Evolutionary conservation across 1,140 invertebrate species (phyloP).

Genomic region (Halesus radiatus): DNA sequence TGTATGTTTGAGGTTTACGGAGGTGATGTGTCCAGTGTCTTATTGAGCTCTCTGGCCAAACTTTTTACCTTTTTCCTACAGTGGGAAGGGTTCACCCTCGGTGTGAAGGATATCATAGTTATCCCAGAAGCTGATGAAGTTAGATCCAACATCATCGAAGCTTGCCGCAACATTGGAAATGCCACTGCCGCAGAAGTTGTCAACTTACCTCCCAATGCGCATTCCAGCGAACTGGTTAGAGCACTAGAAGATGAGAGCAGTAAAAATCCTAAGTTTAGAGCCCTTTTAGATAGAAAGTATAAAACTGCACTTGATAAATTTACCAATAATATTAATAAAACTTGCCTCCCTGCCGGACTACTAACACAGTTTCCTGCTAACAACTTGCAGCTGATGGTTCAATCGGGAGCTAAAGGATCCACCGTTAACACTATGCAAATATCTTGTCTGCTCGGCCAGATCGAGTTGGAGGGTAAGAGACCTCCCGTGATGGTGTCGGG

Average conservation of each 20-base stretch:
- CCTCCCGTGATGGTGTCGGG: conserved; percentile 96
- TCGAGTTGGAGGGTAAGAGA: conserved; percentile 97
- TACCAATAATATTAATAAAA: conserved; percentile 92
- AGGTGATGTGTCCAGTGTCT: conserved; percentile 81
- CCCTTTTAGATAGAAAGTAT: conserved; percentile 86
- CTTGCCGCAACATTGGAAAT: conserved; percentile 76
- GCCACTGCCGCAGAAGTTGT: conserved; percentile 80
- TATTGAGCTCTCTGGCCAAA: conserved; percentile 92
- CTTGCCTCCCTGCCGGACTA: conserved; percentile 86
- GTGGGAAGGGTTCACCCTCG: conserved; percentile 93
- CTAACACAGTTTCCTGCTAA: conserved; percentile 92
- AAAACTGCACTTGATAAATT: conserved; percentile 85
- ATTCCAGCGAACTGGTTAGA: conserved; percentile 72
- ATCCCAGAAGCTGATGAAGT: conserved; percentile 78
- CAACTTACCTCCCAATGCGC: conserved; percentile 74
- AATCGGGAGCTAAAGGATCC: conserved; percentile 98
- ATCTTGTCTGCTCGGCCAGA: conserved; percentile 96
- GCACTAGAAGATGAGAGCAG: conserved; percentile 81
- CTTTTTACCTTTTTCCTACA: conserved; percentile 94
- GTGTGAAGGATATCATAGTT: conserved; percentile 95
- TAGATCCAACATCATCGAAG: conserved; percentile 79
- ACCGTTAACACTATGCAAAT: conserved; percentile 98
- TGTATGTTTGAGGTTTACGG: conserved; percentile 96
- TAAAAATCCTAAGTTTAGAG: conserved; percentile 82
- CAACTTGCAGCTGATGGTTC: conserved; percentile 97